Conservation (phyloP, 2,113 vertebrate genomes). For the Toxotes jaculatrix region DNA sequence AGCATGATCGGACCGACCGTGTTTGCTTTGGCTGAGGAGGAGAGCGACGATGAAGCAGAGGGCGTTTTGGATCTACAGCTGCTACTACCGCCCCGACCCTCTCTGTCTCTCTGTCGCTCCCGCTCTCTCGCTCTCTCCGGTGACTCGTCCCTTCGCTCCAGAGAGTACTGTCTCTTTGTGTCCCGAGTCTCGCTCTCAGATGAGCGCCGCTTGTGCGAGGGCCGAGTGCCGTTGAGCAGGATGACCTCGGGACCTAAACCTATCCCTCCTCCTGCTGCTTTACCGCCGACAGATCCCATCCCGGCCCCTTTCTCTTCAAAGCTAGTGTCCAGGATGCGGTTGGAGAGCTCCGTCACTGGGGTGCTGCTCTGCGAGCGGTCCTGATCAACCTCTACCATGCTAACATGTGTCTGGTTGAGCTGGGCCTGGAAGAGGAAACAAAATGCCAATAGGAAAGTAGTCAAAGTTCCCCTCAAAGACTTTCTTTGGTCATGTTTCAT, state of each 20-base stretch:
- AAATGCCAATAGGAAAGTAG: slow-evolving; percentile 3
- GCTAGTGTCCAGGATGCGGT: slow-evolving; percentile 89
- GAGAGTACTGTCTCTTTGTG: slow-evolving; percentile 93
- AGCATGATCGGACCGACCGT: slow-evolving; percentile 66
- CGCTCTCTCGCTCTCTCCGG: slow-evolving; percentile 73
- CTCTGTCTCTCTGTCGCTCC: slow-evolving; percentile 79
- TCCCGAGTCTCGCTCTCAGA: slow-evolving; percentile 92
- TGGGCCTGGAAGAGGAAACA: slow-evolving; percentile 12
- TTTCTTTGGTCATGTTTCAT: neutral
- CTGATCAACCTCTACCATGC: slow-evolving; percentile 74
- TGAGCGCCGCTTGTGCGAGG: slow-evolving; percentile 91
- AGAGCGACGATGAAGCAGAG: slow-evolving; percentile 57
- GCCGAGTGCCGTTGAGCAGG: slow-evolving; percentile 84
- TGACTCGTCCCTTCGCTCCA: slow-evolving; percentile 85
- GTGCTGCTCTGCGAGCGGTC: slow-evolving; percentile 90
- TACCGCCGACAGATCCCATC: slow-evolving; percentile 33
- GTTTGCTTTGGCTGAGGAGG: slow-evolving; percentile 69
- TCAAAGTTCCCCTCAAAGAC: slow-evolving; percentile 3
- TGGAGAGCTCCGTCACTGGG: slow-evolving; percentile 93
- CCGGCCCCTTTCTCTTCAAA: slow-evolving; percentile 85
- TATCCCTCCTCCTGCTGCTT: slow-evolving; percentile 59
- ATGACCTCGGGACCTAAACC: slow-evolving; percentile 60
- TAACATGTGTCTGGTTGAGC: slow-evolving; percentile 56
- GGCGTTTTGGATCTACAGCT: slow-evolving; percentile 73
- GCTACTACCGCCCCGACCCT: slow-evolving; percentile 62